phyloP scores from a whole-genome alignment of 2,797 vertebrate species.

The Enoplosus armatus region DNA sequence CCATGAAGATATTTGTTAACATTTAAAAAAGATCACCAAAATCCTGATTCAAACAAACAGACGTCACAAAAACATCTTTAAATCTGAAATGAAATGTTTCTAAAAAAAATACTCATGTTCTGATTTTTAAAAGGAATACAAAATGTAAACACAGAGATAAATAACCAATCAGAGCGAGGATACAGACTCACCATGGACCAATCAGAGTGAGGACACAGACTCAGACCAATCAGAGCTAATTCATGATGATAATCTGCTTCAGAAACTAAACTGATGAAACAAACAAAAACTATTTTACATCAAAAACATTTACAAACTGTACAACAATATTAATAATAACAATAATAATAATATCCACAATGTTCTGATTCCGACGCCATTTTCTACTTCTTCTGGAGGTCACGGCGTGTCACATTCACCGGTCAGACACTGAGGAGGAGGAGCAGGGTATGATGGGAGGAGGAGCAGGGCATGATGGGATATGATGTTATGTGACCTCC shows the following conservation, averaged over 20 bases:
- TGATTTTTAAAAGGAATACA: conserved; percentile 82
- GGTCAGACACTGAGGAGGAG: conserved; percentile 35
- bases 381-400: conserved; percentile 73
- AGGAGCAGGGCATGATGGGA: background rate
- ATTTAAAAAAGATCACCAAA: conserved; percentile 11
- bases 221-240: conserved; percentile 20
- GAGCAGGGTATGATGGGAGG: background rate
- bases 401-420: conserved; percentile 61
- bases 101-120: too few relatives aligned
- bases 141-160: conserved; percentile 99
- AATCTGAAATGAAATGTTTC: conserved; percentile 90
- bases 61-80: conserved; percentile 88
- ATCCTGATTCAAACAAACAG: conserved; percentile 76
- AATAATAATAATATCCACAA: conserved; percentile 14
- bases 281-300: conserved; percentile 94
- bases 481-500: conserved; percentile 92
- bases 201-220: conserved; percentile 3
- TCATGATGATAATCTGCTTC: conserved; percentile 22
- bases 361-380: background rate
- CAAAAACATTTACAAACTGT: conserved; percentile 94
- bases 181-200: background rate
- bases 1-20: conserved; percentile 5
- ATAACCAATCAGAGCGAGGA: conserved; percentile 77
- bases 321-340: conserved; percentile 63
- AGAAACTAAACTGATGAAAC: conserved; percentile 23